Percentiles rank a stretch among this genome's conserved stretches.
Conservation (phyloP, 2,888 invertebrate species). For the Pandemis heparana region DNA sequence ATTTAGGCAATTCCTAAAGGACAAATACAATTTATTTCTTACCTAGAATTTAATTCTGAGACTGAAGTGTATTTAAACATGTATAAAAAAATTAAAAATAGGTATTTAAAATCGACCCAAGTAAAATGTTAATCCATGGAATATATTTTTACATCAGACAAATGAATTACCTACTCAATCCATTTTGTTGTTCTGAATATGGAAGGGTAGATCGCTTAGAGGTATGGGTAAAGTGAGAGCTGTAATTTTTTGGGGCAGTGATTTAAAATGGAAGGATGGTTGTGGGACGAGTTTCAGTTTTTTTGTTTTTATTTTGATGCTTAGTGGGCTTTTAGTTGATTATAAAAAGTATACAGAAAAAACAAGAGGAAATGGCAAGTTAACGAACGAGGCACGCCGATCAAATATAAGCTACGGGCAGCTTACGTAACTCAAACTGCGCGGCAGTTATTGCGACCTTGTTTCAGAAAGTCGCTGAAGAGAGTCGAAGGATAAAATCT, state of each 20-base stretch:
- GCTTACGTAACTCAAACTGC: too few relatives aligned
- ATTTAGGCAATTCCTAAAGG: not conserved
- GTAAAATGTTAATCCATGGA: too few relatives aligned
- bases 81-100: too few relatives aligned
- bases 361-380: too few relatives aligned
- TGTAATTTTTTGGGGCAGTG: not conserved
- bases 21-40: not conserved
- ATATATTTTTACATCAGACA: too few relatives aligned
- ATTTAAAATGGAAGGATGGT: not conserved
- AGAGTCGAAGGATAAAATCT: too few relatives aligned
- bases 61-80: too few relatives aligned
- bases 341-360: not conserved
- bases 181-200: not conserved
- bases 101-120: too few relatives aligned
- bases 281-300: constrained; percentile 3
- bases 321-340: constrained; percentile 1
- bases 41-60: not conserved
- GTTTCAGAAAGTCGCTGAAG: too few relatives aligned
- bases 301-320: not conserved
- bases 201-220: not conserved
- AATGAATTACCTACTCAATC: not conserved
- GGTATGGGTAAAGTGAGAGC: not conserved
- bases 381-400: too few relatives aligned
- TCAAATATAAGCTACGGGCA: too few relatives aligned
- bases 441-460: too few relatives aligned